Percentiles rank a stretch among this genome's conserved stretches.
Evolutionary conservation across 2,113 vertebrate genomes (phyloP).

Genomic region (Carassius gibelio): DNA sequence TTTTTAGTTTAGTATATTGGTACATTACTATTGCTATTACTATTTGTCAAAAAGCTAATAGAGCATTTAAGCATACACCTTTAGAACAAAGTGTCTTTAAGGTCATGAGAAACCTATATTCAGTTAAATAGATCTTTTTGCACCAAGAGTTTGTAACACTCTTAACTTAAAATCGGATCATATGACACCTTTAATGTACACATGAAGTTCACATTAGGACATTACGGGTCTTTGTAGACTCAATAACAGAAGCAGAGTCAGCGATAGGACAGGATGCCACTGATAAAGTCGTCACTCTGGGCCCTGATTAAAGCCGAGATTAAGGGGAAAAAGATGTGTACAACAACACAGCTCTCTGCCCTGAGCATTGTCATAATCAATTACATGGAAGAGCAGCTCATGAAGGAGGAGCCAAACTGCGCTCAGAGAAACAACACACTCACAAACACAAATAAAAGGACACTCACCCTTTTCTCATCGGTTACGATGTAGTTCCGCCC

Average conservation of each 20-base stretch:
- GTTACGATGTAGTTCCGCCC: constrained; percentile 92
- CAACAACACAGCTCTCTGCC: constrained; percentile 66
- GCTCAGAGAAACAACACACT: constrained; percentile 1
- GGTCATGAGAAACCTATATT: not conserved
- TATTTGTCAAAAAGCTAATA: not conserved
- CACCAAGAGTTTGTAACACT: too few relatives aligned
- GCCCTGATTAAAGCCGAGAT: constrained; percentile 54
- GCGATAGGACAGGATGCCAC: constrained; percentile 19
- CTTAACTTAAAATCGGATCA: too few relatives aligned
- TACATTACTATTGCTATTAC: not conserved
- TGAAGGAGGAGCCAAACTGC: constrained; percentile 15
- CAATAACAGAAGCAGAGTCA: constrained; percentile 15
- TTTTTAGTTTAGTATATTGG: too few relatives aligned
- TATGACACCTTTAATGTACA: not conserved
- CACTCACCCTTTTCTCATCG: constrained; percentile 88
- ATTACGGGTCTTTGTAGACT: not conserved
- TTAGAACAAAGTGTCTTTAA: not conserved
- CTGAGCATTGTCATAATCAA: constrained; percentile 72
- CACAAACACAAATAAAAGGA: not conserved
- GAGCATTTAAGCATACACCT: not conserved
- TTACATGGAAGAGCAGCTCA: constrained; percentile 68
- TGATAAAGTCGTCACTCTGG: constrained; percentile 43
- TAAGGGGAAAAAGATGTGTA: constrained; percentile 38
- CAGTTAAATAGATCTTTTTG: not conserved
- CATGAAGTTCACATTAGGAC: not conserved